Base-by-base conservation (phyloP, 2,113 vertebrate species). In the Morone saxatilis region DNA sequence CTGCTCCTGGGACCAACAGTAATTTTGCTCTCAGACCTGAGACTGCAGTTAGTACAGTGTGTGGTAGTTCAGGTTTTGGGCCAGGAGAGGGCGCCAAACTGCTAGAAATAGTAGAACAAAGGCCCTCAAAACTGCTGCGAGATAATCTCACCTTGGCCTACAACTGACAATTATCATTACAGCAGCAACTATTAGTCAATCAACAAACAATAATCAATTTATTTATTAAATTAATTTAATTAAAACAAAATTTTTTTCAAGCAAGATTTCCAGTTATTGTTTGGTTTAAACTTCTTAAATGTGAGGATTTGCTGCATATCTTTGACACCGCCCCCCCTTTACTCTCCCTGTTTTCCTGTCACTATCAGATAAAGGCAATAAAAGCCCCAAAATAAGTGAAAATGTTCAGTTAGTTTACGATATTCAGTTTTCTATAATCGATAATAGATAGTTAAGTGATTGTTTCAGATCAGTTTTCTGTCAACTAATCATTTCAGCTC, bases 71-170 rank as follows among this genome's bases (percentile, higher is more conserved):
- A 4, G 7, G 10, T 6, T 70, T 13, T 16, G 2, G 1, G 20
- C 80, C 92, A 90, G 76, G 2, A 85, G 89, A 78, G 81, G 87
- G 87, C 7, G 75, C 65, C 81, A 93, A 41, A 81, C 10, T 13
- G 0, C 48, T 43, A 40, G 0, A 40, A 48, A 80, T 67, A 31
- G 25, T 25, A 25, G 25, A 25, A n/a, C 8, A 43, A 12, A 19
- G 1, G 20, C 47, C 3, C 1, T 36, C 8, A 45, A 1, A 19
- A 5, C 43, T 16, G 11, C 51, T 70, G 2, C 10, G 17, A 45
- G n/a, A 71, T 13, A 20, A 9, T 7, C 31, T 41, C 1, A n/a
- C 36, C 3, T 48, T 22, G 5, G 9, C 16, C 11, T 47, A 17
- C 38, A 63, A 2, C 1, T 4, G 5, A 25, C 1, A 0, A 22